Conservation (phyloP, 2,888 invertebrate species). For the Phania funesta region DNA sequence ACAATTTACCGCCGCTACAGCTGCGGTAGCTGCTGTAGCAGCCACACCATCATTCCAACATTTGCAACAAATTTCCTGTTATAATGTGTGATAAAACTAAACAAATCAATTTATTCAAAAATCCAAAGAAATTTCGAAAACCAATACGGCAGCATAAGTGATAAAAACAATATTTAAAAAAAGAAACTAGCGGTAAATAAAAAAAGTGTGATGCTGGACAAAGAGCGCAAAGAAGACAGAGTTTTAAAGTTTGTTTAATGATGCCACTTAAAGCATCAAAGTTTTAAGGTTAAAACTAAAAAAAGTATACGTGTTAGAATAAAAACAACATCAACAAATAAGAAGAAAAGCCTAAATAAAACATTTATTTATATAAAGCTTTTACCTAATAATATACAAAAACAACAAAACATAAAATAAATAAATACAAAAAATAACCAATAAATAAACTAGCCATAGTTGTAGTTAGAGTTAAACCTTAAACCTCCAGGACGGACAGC, state of each 20-base stretch:
- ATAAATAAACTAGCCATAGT: slow-evolving; percentile 54
- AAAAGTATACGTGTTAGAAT: slow-evolving; percentile 19
- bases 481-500: slow-evolving; percentile 11
- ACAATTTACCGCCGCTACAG: slow-evolving; percentile 79
- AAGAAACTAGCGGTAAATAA: slow-evolving; percentile 1
- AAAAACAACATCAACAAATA: slow-evolving; percentile 6
- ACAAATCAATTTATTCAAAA: slow-evolving; percentile 31
- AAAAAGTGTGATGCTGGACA: not conserved
- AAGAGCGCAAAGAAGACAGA: not conserved
- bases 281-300: slow-evolving; percentile 27
- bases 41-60: slow-evolving; percentile 81
- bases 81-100: slow-evolving; percentile 82
- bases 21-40: slow-evolving; percentile 73
- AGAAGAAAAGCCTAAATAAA: not conserved
- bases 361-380: slow-evolving; percentile 43
- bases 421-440: slow-evolving; percentile 11
- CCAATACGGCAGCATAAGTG: slow-evolving; percentile 60
- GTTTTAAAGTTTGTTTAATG: not conserved
- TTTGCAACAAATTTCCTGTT: slow-evolving; percentile 82
- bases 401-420: not conserved
- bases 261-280: not conserved
- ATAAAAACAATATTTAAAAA: slow-evolving; percentile 26
- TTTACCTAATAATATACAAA: slow-evolving; percentile 52
- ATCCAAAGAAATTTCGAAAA: slow-evolving; percentile 56
- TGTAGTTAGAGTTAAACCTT: slow-evolving; percentile 34